These are phyloP conservation scores for Machimus rusticus DNA, from an alignment of 2,888 invertebrate genomes.

Conservation along the genomic window DNA sequence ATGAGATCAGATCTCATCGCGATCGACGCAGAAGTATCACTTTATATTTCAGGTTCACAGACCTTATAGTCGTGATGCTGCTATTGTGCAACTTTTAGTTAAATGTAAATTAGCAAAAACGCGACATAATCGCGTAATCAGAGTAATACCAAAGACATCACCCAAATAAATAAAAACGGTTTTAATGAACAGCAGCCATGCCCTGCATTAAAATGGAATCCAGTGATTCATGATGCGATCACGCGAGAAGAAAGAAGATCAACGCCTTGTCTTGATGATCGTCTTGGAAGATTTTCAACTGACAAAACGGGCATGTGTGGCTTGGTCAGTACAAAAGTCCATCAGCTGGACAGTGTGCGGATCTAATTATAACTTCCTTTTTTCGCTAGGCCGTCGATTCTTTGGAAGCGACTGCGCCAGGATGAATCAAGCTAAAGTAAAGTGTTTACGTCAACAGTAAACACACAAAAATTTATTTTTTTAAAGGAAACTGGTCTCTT, in stretches of 20 bases:
- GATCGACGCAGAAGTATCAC: not conserved
- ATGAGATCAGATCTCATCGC: not conserved
- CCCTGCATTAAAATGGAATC: not conserved
- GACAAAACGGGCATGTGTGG: not conserved
- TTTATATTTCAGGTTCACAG: not conserved
- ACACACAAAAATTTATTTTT: not conserved
- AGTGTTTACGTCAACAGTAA: not conserved
- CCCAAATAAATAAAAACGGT: not conserved
- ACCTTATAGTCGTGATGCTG: not conserved
- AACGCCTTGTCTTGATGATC: not conserved
- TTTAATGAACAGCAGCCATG: not conserved
- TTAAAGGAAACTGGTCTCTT: not conserved
- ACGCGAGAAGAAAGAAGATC: not conserved
- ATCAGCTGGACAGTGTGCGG: not conserved
- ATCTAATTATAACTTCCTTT: not conserved
- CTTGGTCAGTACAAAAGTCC: not conserved
- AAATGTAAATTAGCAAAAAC: not conserved
- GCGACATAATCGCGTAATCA: not conserved
- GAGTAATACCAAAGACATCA: not conserved
- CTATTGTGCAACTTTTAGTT: not conserved
- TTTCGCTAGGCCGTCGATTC: not conserved
- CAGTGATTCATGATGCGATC: not conserved
- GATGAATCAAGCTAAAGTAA: not conserved
- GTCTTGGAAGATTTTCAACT: not conserved
- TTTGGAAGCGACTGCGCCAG: not conserved